Conservation (phyloP, 1,140 invertebrate genomes). For the Papilio dardanus region DNA sequence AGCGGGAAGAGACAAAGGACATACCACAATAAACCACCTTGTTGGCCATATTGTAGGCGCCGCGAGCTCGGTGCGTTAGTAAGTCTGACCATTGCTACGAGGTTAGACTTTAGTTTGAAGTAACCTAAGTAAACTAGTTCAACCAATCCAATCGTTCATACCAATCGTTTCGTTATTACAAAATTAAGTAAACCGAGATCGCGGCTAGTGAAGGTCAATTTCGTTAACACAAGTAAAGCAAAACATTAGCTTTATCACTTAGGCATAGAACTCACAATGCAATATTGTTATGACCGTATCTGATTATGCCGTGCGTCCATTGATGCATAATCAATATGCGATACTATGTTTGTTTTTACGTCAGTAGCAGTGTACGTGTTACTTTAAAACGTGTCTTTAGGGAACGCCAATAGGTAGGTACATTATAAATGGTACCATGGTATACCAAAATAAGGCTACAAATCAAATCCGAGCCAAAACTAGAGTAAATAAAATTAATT, state of each 20-base stretch:
- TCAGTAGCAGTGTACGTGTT: too few relatives aligned
- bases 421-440: too few relatives aligned
- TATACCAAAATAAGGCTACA: too few relatives aligned
- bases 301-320: neutral
- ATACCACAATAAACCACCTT: too few relatives aligned
- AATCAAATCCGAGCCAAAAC: neutral
- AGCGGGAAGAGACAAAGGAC: too few relatives aligned
- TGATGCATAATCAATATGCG: neutral
- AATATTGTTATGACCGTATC: neutral
- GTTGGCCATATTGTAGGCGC: too few relatives aligned
- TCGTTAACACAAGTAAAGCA: neutral
- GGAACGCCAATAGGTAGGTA: too few relatives aligned
- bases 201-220: conserved; percentile 11
- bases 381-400: neutral
- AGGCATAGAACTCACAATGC: conserved; percentile 1
- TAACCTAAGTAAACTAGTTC: conserved; percentile 6
- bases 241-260: conserved; percentile 6
- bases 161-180: conserved; percentile 1
- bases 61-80: too few relatives aligned
- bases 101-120: neutral
- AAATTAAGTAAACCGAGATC: conserved; percentile 6
- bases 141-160: too few relatives aligned
- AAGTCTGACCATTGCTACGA: too few relatives aligned
- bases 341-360: too few relatives aligned
- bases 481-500: neutral